phyloP scores from a whole-genome alignment of 2,113 vertebrate species.

The Carassius gibelio region DNA sequence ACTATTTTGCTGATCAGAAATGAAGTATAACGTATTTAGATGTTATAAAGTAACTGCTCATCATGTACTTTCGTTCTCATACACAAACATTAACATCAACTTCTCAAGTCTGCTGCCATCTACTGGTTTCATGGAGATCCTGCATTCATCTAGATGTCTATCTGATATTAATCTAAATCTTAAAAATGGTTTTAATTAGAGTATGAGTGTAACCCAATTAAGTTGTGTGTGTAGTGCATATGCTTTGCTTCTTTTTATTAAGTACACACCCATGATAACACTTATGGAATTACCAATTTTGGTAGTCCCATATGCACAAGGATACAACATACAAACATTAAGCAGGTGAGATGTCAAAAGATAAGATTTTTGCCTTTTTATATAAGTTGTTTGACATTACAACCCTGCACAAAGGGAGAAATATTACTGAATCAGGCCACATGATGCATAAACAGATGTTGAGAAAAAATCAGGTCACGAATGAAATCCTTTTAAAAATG shows the following conservation, averaged over 20 bases:
- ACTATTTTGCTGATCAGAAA: background rate
- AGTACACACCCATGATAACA: background rate
- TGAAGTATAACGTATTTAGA: background rate
- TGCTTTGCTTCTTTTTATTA: background rate
- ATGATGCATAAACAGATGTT: background rate
- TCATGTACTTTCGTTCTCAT: background rate
- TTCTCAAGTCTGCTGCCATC: constrained; percentile 3
- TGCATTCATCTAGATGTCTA: background rate
- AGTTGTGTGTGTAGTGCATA: background rate
- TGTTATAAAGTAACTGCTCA: background rate
- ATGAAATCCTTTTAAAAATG: background rate
- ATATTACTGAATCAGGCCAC: background rate
- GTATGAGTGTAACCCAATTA: background rate
- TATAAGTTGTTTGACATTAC: background rate
- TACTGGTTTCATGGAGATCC: background rate
- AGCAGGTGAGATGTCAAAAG: background rate
- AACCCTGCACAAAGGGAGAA: background rate
- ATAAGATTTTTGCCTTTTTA: background rate
- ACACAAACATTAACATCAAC: background rate
- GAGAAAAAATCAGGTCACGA: background rate
- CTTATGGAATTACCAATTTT: background rate
- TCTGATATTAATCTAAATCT: background rate
- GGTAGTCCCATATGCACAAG: background rate
- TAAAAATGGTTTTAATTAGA: background rate
- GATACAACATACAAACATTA: background rate